Percentiles rank a stretch among this genome's conserved stretches.
These are phyloP conservation scores for Aselliscus stoliczkanus DNA, from an alignment of 2,797 vertebrate species.

Conservation along the genomic window DNA sequence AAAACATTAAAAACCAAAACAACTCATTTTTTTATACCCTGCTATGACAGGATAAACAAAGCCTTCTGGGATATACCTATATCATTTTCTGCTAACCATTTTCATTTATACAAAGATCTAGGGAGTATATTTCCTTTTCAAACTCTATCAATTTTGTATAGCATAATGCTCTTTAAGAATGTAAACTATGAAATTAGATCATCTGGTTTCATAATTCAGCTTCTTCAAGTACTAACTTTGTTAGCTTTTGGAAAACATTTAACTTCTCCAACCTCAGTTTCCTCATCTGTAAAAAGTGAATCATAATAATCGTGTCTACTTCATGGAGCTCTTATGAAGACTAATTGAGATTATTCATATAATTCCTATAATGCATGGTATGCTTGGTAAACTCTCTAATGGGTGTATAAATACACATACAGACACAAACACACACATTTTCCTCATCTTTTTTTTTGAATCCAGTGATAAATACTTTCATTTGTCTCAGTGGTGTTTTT, in stretches of 20 bases:
- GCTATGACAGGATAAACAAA: neutral
- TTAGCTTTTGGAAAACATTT: neutral
- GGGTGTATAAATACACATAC: neutral
- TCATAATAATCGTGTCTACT: neutral
- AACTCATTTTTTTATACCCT: neutral
- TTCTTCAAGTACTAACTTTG: neutral
- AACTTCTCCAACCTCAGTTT: neutral
- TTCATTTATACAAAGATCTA: neutral
- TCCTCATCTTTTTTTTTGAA: neutral
- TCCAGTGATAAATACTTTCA: neutral
- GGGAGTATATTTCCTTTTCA: slow-evolving; percentile 1
- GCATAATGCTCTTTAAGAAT: neutral
- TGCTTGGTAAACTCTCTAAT: neutral
- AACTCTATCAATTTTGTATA: neutral
- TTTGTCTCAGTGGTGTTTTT: neutral
- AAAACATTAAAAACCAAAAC: slow-evolving; percentile 19
- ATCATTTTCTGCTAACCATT: neutral
- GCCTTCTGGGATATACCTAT: neutral
- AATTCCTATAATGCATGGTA: neutral
- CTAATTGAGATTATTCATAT: neutral
- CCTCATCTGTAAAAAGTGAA: neutral
- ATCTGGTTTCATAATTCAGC: neutral
- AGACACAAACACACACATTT: too few relatives aligned
- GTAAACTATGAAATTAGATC: neutral
- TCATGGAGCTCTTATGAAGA: neutral